Percentiles rank a stretch among this genome's conserved stretches.
Evolutionary conservation across 1,140 invertebrate species (phyloP).

Genomic region (Leptopilina boulardi): DNA sequence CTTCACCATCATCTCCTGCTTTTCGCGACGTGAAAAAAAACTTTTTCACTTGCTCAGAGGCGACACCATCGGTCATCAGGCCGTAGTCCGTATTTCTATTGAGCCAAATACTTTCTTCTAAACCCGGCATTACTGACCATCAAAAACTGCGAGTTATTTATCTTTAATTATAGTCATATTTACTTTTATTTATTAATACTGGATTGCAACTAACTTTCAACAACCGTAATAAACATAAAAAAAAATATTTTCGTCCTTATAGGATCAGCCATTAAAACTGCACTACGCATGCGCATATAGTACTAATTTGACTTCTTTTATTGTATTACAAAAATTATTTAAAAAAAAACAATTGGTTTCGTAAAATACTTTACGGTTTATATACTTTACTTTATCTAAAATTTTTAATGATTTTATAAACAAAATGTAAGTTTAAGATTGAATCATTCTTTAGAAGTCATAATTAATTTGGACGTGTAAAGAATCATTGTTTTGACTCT

Average conservation of each 20-base stretch:
- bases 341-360: too few species aligned
- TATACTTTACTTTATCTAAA: too few species aligned
- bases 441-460: too few species aligned
- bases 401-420: too few species aligned
- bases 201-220: neutral
- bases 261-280: neutral
- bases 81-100: slow-evolving; percentile 62
- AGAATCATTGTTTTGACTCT: too few species aligned
- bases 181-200: neutral
- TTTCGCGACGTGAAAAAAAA: slow-evolving; percentile 85
- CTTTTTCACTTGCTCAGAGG: slow-evolving; percentile 85
- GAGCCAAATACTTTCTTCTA: slow-evolving; percentile 48
- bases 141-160: slow-evolving; percentile 38
- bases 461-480: too few species aligned
- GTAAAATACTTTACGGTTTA: too few species aligned
- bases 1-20: slow-evolving; percentile 74
- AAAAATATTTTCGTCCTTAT: neutral
- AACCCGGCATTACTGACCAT: slow-evolving; percentile 55
- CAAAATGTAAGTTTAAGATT: too few species aligned
- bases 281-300: neutral
- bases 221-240: neutral
- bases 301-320: too few species aligned
- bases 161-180: slow-evolving; percentile 46
- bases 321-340: too few species aligned
- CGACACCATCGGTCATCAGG: slow-evolving; percentile 84